Conservation (phyloP, 2,888 invertebrate species). For the Eupithecia abbreviata region DNA sequence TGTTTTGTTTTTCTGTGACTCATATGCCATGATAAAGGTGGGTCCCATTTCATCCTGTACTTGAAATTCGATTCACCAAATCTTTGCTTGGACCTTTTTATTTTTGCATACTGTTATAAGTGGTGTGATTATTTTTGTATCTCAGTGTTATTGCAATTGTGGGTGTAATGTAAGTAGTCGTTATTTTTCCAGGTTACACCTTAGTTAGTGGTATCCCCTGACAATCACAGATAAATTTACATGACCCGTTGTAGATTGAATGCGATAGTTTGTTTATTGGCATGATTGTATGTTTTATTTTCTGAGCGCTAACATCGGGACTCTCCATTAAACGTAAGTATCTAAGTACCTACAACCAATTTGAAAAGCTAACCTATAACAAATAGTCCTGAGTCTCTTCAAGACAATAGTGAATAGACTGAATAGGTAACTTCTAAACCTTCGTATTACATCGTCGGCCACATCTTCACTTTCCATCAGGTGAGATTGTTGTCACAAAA, state of each 20-base stretch:
- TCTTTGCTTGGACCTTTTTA: constrained; percentile 69
- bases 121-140: constrained; percentile 73
- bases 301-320: constrained; percentile 33
- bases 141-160: constrained; percentile 67
- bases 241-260: constrained; percentile 64
- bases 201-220: constrained; percentile 60
- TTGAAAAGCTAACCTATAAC: background rate
- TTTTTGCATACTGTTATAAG: constrained; percentile 69
- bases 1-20: constrained; percentile 70
- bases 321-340: constrained; percentile 48
- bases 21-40: constrained; percentile 64
- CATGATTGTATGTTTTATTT: constrained; percentile 70
- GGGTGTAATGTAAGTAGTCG: constrained; percentile 80
- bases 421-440: too few species aligned
- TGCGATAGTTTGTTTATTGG: constrained; percentile 73
- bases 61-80: constrained; percentile 62
- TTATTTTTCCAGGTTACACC: constrained; percentile 83
- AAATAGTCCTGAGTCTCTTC: background rate
- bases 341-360: background rate
- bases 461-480: too few species aligned
- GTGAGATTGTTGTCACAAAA: too few species aligned
- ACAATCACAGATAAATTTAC: constrained; percentile 82
- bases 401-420: too few species aligned
- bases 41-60: constrained; percentile 70
- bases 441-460: too few species aligned